Percentiles rank a stretch among this genome's conserved stretches.
These are phyloP conservation scores for Onthophagus taurus DNA, from an alignment of 1,140 invertebrate species.

Conservation along the genomic window DNA sequence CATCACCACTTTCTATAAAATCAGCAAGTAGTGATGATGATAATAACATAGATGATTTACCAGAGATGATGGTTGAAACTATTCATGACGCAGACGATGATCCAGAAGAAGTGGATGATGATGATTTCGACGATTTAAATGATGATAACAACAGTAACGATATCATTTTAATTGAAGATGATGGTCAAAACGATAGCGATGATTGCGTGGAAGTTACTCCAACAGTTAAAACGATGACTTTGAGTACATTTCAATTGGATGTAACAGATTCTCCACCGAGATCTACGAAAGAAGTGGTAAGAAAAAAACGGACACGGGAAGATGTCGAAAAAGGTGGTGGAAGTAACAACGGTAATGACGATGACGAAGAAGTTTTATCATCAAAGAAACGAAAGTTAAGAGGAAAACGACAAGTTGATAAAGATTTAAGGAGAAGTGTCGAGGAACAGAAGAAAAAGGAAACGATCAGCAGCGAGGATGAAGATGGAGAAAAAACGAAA, in stretches of 20 bases:
- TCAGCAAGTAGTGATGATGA: not conserved
- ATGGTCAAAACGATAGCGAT: constrained; percentile 10
- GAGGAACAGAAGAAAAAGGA: constrained; percentile 47
- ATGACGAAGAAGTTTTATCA: too few species aligned
- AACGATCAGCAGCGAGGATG: constrained; percentile 46
- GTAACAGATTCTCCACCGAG: not conserved
- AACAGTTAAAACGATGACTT: constrained; percentile 1
- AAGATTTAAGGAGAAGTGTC: constrained; percentile 44
- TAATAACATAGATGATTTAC: too few species aligned
- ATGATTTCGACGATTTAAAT: constrained; percentile 7
- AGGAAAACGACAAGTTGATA: constrained; percentile 42
- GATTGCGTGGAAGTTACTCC: not conserved
- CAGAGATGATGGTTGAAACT: not conserved
- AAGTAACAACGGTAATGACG: too few species aligned
- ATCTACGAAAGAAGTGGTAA: not conserved
- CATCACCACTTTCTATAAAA: not conserved
- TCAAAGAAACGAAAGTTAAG: constrained; percentile 12
- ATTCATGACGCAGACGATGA: too few species aligned
- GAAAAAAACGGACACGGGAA: constrained; percentile 19
- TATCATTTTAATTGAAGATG: constrained; percentile 12
- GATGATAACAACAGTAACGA: constrained; percentile 11
- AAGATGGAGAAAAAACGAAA: constrained; percentile 33
- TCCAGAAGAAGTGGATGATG: constrained; percentile 5
- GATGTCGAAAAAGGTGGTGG: constrained; percentile 26
- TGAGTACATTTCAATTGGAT: constrained; percentile 13